Base-by-base conservation (phyloP, 2,797 vertebrate genomes). In the Cossypha polioptera region DNA sequence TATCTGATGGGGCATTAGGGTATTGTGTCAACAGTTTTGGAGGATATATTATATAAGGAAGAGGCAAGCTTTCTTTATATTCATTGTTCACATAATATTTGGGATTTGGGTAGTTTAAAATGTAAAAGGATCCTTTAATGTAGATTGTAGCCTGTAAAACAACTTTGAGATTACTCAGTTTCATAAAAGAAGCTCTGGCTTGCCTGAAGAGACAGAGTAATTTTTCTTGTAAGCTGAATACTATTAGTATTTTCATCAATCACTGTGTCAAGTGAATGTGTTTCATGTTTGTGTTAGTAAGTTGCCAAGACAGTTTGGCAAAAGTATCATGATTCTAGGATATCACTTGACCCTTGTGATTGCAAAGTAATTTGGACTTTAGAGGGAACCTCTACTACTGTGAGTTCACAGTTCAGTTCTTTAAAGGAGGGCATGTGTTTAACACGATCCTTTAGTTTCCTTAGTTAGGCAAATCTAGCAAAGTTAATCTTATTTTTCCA, bases 251-350 rank as follows among this genome's bases (percentile, higher is more conserved):
- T 75, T 92, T 83, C 40, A 88, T 92, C 88, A 84, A 1, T 78
- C 58, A 66, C 13, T 72, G n/a, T 61, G 47, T 84, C 76, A 86
- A 80, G 20, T 86, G 33, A 90, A 47, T 69, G 18, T 80, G 53
- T 92, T 90, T 86, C 63, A 51, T 81, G 55, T 81, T 90, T 85
- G 74, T 88, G 58, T 82, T 66, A 89, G 35, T 91, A 73, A 83
- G 54, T 77, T 74, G 22, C 53, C 18, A 10, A 77, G 78, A 67
- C n/a, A 74, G 35, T 80, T 87, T 83, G 50, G 33, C 43, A 78
- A 88, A 92, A 77, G 36, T 36, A 28, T 51, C 54, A 55, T 43
- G 38, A 57, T 91, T 79, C 22, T 57, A 59, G 47, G 13, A 29
- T 72, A 77, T 35, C 54, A 73, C 28, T 73, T 7, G 5, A 86